These are phyloP conservation scores for Dascyllus trimaculatus DNA, from an alignment of 2,113 vertebrate genomes.

Conservation along the genomic window DNA sequence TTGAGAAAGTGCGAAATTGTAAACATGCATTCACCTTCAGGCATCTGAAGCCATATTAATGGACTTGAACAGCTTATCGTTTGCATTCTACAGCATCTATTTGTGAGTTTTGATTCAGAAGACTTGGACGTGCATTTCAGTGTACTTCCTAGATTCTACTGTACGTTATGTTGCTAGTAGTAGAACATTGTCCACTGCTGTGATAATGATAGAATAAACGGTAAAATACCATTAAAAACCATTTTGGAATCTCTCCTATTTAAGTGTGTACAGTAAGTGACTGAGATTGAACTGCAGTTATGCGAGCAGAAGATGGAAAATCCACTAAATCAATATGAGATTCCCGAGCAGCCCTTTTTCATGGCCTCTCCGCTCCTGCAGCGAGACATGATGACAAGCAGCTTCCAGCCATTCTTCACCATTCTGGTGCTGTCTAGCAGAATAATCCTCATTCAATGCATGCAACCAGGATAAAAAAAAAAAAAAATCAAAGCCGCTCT, in stretches of 20 bases:
- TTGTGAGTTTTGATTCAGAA: too few species aligned
- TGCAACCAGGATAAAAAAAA: constrained; percentile 54
- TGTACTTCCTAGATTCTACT: background rate
- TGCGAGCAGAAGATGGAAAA: constrained; percentile 57
- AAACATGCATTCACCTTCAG: background rate
- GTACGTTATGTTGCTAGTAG: background rate
- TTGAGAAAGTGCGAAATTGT: background rate
- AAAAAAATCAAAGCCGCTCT: constrained; percentile 34
- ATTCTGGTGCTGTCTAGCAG: constrained; percentile 59
- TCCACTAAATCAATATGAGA: constrained; percentile 53
- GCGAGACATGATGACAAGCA: constrained; percentile 32
- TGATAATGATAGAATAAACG: background rate
- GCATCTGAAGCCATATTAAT: background rate
- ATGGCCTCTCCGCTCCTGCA: constrained; percentile 23
- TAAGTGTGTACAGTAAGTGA: constrained; percentile 27
- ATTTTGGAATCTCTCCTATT: constrained; percentile 26
- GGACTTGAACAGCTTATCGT: background rate
- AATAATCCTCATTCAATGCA: constrained; percentile 68
- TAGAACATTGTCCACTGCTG: background rate
- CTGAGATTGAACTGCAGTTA: constrained; percentile 37
- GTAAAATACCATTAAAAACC: constrained; percentile 19
- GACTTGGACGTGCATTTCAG: too few species aligned
- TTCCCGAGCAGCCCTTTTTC: constrained; percentile 32
- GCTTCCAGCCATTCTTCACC: constrained; percentile 38
- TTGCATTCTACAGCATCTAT: too few species aligned